A percentile compares a stretch with the other conserved stretches of the same genome.
Evolutionary conservation across 1,140 invertebrate species (phyloP).

Genomic region (Zaprionus inermis): DNA sequence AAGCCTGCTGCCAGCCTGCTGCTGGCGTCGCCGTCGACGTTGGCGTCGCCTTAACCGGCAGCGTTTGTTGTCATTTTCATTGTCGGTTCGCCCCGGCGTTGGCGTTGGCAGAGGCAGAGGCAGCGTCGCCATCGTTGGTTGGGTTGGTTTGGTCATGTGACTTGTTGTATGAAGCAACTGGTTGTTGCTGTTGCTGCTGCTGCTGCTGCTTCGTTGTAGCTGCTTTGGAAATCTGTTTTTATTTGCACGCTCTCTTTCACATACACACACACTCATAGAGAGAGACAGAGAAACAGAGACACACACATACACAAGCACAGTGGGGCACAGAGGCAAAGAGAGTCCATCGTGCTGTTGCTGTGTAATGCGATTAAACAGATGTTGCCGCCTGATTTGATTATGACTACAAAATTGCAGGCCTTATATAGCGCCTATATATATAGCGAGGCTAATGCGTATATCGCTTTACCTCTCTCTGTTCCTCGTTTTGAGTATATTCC

Average conservation of each 20-base stretch:
- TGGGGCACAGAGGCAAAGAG: constrained; percentile 10
- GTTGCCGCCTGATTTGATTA: constrained; percentile 64
- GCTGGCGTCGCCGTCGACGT: constrained; percentile 11
- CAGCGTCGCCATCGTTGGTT: constrained; percentile 51
- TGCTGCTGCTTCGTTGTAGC: constrained; percentile 32
- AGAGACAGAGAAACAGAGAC: neutral
- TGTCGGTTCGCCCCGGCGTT: constrained; percentile 44
- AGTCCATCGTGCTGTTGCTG: constrained; percentile 25
- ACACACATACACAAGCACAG: constrained; percentile 13
- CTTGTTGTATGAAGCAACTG: constrained; percentile 80
- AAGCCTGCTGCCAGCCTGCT: neutral
- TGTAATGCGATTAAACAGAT: constrained; percentile 74
- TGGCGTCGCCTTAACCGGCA: constrained; percentile 19
- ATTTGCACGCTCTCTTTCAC: constrained; percentile 79
- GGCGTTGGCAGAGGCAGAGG: constrained; percentile 16
- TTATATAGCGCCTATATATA: constrained; percentile 29
- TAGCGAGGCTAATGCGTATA: neutral
- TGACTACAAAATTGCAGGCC: constrained; percentile 32
- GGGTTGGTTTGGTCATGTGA: constrained; percentile 78
- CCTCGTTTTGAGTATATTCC: neutral
- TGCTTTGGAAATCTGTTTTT: constrained; percentile 80
- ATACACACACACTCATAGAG: constrained; percentile 33
- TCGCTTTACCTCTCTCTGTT: constrained; percentile 32
- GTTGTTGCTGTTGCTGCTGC: constrained; percentile 67
- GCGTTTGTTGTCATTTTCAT: constrained; percentile 58